These are phyloP conservation scores for Urocyon cinereoargenteus DNA, from an alignment of 2,797 vertebrate genomes.

Conservation along the genomic window DNA sequence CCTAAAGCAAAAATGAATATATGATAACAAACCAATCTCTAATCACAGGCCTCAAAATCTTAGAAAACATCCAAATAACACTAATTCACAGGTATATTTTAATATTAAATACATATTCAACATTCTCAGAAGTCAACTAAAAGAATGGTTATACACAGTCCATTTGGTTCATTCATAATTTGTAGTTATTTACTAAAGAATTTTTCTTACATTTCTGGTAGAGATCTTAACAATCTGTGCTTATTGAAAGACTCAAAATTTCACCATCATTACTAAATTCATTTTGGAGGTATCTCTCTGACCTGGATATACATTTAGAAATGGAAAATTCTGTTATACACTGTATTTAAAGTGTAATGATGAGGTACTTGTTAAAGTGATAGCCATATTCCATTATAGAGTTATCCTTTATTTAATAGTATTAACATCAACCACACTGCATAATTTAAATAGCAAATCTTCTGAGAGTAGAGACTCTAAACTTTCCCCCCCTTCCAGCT, in stretches of 20 bases:
- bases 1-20: not conserved
- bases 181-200: not conserved
- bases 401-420: not conserved
- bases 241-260: not conserved
- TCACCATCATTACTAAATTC: not conserved
- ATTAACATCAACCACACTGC: not conserved
- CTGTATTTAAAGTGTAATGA: not conserved
- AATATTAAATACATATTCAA: not conserved
- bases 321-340: not conserved
- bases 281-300: not conserved
- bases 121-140: not conserved
- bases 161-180: not conserved
- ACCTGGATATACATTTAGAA: not conserved
- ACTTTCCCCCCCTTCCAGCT: not conserved
- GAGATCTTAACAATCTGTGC: not conserved
- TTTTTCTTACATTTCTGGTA: not conserved
- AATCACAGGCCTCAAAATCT: not conserved
- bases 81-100: not conserved
- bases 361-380: not conserved
- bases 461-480: not conserved
- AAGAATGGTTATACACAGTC: not conserved
- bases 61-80: not conserved
- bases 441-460: not conserved
- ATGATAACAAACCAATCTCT: not conserved
- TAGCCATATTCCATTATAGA: not conserved